phyloP scores from a whole-genome alignment of 2,113 vertebrate species.

The Trematocara marginatum region DNA sequence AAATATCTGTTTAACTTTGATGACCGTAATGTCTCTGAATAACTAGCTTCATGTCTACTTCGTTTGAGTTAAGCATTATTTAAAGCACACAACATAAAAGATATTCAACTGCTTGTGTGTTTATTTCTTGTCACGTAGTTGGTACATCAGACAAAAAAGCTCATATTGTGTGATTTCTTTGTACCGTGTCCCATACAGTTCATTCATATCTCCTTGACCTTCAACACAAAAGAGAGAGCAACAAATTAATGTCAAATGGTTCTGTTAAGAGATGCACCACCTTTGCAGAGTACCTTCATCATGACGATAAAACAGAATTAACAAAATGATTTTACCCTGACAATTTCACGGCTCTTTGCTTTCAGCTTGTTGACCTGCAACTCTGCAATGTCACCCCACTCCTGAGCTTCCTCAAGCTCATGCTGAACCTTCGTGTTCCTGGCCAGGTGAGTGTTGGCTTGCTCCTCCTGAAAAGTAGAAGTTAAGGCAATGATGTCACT shows the following conservation, averaged over 20 bases:
- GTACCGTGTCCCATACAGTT: conserved; percentile 7
- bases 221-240: conserved; percentile 4
- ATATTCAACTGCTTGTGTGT: not conserved
- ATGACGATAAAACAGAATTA: not conserved
- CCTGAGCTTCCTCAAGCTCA: conserved; percentile 79
- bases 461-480: conserved; percentile 59
- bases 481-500: not conserved
- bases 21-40: not conserved
- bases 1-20: not conserved
- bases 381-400: conserved; percentile 76
- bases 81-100: not conserved
- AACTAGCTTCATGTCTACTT: not conserved
- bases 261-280: not conserved
- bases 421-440: conserved; percentile 78
- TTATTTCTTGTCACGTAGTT: conserved; percentile 23
- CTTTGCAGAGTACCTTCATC: not conserved
- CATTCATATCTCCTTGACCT: conserved; percentile 60
- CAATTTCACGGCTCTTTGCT: conserved; percentile 48
- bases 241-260: not conserved
- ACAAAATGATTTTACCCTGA: conserved; percentile 13
- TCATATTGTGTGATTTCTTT: conserved; percentile 66
- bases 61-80: not conserved
- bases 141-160: conserved; percentile 31
- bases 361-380: conserved; percentile 78
- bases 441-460: conserved; percentile 60